Conservation (phyloP, 2,797 vertebrate species). For the Poeciliopsis gracilis region DNA sequence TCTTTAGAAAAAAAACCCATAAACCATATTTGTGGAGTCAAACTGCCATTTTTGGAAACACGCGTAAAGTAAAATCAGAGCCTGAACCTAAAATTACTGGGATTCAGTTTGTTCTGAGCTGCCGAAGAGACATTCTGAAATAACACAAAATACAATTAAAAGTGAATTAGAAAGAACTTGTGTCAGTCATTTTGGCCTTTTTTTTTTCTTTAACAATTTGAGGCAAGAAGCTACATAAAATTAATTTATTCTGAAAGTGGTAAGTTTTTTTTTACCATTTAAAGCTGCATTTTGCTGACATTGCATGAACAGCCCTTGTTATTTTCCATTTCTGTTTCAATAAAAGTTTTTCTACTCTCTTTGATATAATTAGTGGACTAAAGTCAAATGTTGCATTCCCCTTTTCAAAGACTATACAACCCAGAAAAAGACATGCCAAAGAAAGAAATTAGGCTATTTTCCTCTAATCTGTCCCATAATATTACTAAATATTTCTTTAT, state of each 20-base stretch:
- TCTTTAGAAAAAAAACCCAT: neutral
- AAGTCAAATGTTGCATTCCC: constrained; percentile 40
- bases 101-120: neutral
- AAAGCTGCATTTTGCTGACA: constrained; percentile 20
- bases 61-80: neutral
- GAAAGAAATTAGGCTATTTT: constrained; percentile 43
- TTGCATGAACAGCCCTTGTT: constrained; percentile 15
- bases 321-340: constrained; percentile 5
- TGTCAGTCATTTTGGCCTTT: neutral
- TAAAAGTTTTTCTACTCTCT: neutral
- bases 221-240: constrained; percentile 1
- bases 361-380: constrained; percentile 17
- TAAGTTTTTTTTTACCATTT: constrained; percentile 1
- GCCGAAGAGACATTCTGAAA: neutral
- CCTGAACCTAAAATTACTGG: neutral
- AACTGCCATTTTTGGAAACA: neutral
- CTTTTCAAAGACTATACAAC: constrained; percentile 26
- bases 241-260: constrained; percentile 20
- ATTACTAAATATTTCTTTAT: constrained; percentile 42
- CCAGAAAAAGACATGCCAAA: constrained; percentile 22
- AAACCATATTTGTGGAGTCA: neutral
- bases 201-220: constrained; percentile 9
- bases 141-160: constrained; percentile 1
- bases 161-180: constrained; percentile 5
- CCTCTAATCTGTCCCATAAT: constrained; percentile 14